Evolutionary conservation across 1,140 invertebrate genomes (phyloP).

Genomic region (Drosophila virilis): DNA sequence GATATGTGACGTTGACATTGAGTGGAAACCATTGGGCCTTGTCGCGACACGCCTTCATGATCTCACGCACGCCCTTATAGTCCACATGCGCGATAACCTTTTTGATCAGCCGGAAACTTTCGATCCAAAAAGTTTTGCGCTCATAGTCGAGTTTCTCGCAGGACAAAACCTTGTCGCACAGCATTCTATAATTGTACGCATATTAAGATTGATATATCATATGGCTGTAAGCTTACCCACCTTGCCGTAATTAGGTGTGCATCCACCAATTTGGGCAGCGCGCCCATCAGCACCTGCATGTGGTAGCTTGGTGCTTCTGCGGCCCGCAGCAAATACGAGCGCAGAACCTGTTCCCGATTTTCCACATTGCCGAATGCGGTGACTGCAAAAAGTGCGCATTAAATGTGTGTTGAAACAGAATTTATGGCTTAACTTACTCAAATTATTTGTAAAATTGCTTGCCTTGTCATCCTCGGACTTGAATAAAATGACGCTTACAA

Average conservation of each 20-base stretch:
- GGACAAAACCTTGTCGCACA: constrained; percentile 93
- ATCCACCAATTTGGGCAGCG: constrained; percentile 90
- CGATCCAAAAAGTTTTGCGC: constrained; percentile 93
- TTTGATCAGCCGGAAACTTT: constrained; percentile 93
- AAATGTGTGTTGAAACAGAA: neutral
- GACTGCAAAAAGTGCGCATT: constrained; percentile 71
- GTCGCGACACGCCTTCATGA: constrained; percentile 96
- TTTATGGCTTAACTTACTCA: constrained; percentile 45
- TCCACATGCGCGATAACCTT: constrained; percentile 95
- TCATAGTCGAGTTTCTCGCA: constrained; percentile 92
- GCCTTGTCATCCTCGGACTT: constrained; percentile 89
- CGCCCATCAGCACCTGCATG: constrained; percentile 89
- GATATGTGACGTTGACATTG: constrained; percentile 90
- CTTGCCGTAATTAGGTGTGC: constrained; percentile 85
- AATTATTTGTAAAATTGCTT: constrained; percentile 87
- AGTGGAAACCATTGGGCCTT: constrained; percentile 92
- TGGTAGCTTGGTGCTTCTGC: constrained; percentile 89
- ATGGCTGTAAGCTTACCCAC: constrained; percentile 17
- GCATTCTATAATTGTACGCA: constrained; percentile 86
- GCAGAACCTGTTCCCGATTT: constrained; percentile 89
- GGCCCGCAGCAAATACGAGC: constrained; percentile 89
- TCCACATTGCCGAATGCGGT: constrained; percentile 86
- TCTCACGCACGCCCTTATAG: constrained; percentile 97
- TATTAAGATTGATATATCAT: neutral
- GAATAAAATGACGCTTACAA: constrained; percentile 93